Evolutionary conservation across 2,113 vertebrate genomes (phyloP), one percentile per base, ranked within the genome.

Genomic region (Tetraodon nigroviridis): DNA sequence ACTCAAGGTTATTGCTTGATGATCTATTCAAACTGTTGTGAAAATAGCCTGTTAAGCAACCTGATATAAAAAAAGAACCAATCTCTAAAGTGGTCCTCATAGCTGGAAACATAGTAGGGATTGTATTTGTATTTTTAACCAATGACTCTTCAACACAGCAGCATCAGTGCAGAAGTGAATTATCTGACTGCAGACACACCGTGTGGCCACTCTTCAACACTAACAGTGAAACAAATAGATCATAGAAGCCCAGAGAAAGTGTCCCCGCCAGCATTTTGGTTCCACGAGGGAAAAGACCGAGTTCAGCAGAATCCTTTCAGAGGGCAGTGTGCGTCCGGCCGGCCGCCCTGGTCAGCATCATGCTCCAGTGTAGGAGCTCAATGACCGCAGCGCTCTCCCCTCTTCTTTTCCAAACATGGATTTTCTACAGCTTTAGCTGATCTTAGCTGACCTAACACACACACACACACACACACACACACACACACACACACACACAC

Each of bases 261-360:
- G 84, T 86, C 69, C 55, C 73, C 72, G 84, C 76, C 76, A 89
- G 86, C 78, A 51, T 79, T 88, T 46, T 86, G 75, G 81, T 76
- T 65, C 69, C 58, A 49, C 55, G 78, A 50, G 73, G 69, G 57
- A 85, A 90, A 79, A 62, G 72, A 17, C 55, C 79, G 76, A 88
- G 80, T 65, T 65, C 87, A 90, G 90, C 90, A 87, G 67, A 84
- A 90, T 87, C 79, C 84, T 87, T 92, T 92, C 83, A 91, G 50
- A 45, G 53, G 37, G 42, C 69, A 40, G 44, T 5, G 15, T 2
- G 32, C 32, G 67, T 18, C 24, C 67, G 64, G 62, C 75, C 61
- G 70, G 61, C 83, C 78, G 82, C 70, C 61, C 77, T 61, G 64
- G 75, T 86, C 87, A 88, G 86, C 82, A 87, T 54, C 76, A 86